Evolutionary conservation across 2,113 vertebrate genomes (phyloP), one percentile per base, ranked within the genome.

Genomic region (Pao palembangensis): DNA sequence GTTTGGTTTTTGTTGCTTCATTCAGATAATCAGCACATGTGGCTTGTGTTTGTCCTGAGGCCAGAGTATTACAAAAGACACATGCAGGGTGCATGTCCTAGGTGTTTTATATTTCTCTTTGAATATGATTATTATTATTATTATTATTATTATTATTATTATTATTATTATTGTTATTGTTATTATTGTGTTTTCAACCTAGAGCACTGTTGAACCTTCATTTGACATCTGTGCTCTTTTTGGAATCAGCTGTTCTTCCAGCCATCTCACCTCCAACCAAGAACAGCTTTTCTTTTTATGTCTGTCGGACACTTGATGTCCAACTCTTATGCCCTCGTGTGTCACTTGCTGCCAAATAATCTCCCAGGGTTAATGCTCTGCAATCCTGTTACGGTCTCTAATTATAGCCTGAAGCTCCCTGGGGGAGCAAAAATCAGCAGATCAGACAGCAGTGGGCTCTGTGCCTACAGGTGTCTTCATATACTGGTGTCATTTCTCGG

Each of bases 351-450:
- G 64, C 65, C 84, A 21, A 72, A 76, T 86, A 87, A 89, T 86
- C 87, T 80, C 61, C 11, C 51, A n/a, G 15, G 77, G 69, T 78
- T 84, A 87, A 88, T 87, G 48, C 81, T 41, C 58, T 58, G 42
- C 47, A 67, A 88, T 87, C 87, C 55, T 54, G 73, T 88, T 81
- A 87, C 54, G 54, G 57, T 28, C 31, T 0, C 85, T 83, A 88
- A 88, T 79, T 79, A 87, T 87, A 88, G 85, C 67, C 62, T 38
- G 69, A 43, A 67, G 65, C 75, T 75, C 46, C 25, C 52, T 65
- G 67, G 38, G 58, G 60, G 47, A 76, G 75, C 75, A 73, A 60
- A 68, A 86, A 70, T 85, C 83, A 79, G 47, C 28, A 74, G 57
- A 64, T 63, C 69, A 62, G 65, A 15, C 54, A 28, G 5, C 43